Percentiles rank a stretch among this genome's conserved stretches.
phyloP scores from a whole-genome alignment of 2,113 vertebrate genomes.

The Muntiacus muntjak region DNA sequence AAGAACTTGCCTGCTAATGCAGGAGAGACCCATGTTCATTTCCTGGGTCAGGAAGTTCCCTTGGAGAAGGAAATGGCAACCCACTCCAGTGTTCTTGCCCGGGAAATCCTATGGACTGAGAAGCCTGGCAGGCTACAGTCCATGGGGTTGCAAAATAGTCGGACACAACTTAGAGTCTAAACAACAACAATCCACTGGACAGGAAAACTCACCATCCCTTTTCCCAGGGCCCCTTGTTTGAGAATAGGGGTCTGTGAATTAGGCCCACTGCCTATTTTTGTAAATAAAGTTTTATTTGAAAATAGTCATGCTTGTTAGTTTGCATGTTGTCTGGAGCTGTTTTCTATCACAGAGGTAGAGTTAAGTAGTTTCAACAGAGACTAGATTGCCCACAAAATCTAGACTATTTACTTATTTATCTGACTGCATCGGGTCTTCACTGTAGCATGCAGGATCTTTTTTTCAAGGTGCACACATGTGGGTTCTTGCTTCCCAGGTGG shows the following conservation, averaged over 20 bases:
- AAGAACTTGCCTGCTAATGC: background rate
- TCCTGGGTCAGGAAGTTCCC: background rate
- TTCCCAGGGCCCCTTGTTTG: background rate
- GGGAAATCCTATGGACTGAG: background rate
- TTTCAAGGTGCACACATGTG: background rate
- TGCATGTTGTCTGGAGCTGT: background rate
- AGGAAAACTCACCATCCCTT: background rate
- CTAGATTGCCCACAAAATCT: background rate
- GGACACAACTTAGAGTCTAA: background rate
- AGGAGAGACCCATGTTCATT: background rate
- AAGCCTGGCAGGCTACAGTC: background rate
- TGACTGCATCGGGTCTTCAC: background rate
- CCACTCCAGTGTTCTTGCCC: background rate
- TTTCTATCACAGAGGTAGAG: background rate
- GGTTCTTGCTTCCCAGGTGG: background rate
- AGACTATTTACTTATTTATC: background rate
- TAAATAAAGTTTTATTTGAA: slow-evolving; percentile 57
- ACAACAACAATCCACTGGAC: background rate
- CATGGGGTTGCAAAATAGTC: background rate
- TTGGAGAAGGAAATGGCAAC: background rate
- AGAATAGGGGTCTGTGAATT: background rate
- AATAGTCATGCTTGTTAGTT: background rate
- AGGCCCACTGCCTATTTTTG: background rate
- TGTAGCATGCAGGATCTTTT: background rate
- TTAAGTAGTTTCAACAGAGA: background rate